Evolutionary conservation across 2,797 vertebrate genomes (phyloP).

Genomic region (Salmo trutta): DNA sequence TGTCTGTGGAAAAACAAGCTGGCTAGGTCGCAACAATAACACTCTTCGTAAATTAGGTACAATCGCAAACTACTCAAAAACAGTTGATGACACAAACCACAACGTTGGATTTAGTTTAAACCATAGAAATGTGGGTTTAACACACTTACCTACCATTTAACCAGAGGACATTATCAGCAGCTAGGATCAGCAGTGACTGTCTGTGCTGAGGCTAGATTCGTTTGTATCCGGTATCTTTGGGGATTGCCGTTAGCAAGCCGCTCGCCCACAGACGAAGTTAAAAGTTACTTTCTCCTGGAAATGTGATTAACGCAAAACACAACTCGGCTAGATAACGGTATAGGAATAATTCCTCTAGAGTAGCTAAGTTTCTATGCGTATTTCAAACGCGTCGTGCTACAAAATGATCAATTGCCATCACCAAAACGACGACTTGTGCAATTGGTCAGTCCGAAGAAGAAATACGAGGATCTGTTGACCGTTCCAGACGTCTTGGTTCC

Average conservation of each 20-base stretch:
- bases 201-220: not conserved
- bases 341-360: not conserved
- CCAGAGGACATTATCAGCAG: not conserved
- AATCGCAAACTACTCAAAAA: not conserved
- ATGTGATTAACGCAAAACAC: not conserved
- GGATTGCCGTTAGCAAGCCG: not conserved
- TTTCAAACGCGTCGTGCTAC: not conserved
- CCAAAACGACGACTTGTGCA: not conserved
- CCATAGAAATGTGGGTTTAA: not conserved
- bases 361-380: not conserved
- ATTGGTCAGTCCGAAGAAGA: not conserved
- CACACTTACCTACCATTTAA: not conserved
- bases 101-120: not conserved
- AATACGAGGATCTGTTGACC: not conserved
- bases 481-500: not conserved
- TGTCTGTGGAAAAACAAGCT: not conserved
- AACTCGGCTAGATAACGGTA: not conserved
- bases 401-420: not conserved
- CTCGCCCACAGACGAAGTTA: not conserved
- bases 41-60: not conserved
- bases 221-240: not conserved
- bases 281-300: not conserved
- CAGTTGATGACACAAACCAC: too few relatives aligned
- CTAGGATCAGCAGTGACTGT: not conserved
- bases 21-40: not conserved